Evolutionary conservation across 1,140 invertebrate species (phyloP).

Genomic region (Papilio polyxenes): DNA sequence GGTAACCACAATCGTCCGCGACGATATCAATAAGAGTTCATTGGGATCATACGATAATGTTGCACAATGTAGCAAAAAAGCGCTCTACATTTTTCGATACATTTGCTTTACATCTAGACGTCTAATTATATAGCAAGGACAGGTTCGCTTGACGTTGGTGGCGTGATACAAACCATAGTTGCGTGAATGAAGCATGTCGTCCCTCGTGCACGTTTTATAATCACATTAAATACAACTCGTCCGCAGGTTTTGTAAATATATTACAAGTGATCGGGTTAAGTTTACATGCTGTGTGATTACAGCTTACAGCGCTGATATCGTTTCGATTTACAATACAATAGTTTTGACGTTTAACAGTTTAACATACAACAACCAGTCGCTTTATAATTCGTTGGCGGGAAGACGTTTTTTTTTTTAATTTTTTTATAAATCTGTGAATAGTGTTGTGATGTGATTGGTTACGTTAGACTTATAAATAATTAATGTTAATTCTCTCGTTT

Average conservation of each 20-base stretch:
- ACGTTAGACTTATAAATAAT: constrained; percentile 44
- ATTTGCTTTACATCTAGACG: constrained; percentile 44
- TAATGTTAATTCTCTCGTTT: constrained; percentile 61
- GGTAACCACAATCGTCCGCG: constrained; percentile 9
- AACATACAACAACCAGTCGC: constrained; percentile 47
- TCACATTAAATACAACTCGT: constrained; percentile 48
- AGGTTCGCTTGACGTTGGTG: constrained; percentile 46
- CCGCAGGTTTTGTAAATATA: constrained; percentile 42
- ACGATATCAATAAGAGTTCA: constrained; percentile 36
- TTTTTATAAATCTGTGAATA: constrained; percentile 53
- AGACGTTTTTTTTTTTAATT: constrained; percentile 51
- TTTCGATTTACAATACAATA: constrained; percentile 42
- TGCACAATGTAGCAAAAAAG: constrained; percentile 40
- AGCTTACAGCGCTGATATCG: constrained; percentile 46
- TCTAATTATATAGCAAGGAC: constrained; percentile 44
- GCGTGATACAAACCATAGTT: constrained; percentile 43
- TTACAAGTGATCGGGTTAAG: constrained; percentile 4
- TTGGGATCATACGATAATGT: constrained; percentile 55
- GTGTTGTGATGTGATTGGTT: constrained; percentile 61
- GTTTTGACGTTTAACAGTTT: constrained; percentile 37
- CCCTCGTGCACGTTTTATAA: constrained; percentile 49
- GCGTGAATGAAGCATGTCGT: constrained; percentile 57
- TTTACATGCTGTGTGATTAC: constrained; percentile 39
- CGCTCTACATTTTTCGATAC: constrained; percentile 41
- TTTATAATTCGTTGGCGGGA: constrained; percentile 60